phyloP scores from a whole-genome alignment of 2,797 vertebrate genomes.

The Trichosurus vulpecula region DNA sequence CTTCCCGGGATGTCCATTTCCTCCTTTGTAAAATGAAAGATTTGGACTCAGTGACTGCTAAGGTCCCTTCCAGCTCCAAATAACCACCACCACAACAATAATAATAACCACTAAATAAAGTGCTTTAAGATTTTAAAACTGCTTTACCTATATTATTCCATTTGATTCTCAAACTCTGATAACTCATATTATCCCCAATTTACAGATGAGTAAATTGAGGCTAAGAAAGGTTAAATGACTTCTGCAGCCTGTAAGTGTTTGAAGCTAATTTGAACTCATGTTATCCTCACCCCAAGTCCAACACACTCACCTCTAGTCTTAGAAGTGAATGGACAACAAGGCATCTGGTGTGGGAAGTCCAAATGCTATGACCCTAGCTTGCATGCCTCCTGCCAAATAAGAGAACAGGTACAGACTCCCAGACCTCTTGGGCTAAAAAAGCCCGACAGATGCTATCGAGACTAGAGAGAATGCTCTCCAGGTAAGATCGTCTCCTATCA shows the following conservation, averaged over 20 bases:
- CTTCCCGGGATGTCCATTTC: not conserved
- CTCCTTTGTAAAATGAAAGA: not conserved
- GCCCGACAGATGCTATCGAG: not conserved
- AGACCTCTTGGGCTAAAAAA: not conserved
- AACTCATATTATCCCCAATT: not conserved
- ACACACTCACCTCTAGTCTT: not conserved
- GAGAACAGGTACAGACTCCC: not conserved
- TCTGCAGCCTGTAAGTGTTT: not conserved
- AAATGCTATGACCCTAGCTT: not conserved
- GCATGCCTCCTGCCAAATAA: not conserved
- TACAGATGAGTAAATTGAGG: not conserved
- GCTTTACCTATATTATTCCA: not conserved
- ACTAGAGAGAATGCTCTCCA: not conserved
- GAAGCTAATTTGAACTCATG: not conserved
- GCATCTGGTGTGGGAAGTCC: not conserved
- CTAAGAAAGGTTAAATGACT: not conserved
- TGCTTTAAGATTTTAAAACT: not conserved
- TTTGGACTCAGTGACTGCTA: not conserved
- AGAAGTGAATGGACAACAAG: not conserved
- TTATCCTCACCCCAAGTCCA: not conserved
- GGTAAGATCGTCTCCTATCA: not conserved
- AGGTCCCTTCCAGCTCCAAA: not conserved
- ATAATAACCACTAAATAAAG: not conserved
- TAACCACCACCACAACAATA: not conserved
- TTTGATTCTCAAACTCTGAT: not conserved